A percentile compares a stretch with the other conserved stretches of the same genome.
These are phyloP conservation scores for Fukomys damarensis DNA, from an alignment of 2,113 vertebrate genomes.

Conservation along the genomic window DNA sequence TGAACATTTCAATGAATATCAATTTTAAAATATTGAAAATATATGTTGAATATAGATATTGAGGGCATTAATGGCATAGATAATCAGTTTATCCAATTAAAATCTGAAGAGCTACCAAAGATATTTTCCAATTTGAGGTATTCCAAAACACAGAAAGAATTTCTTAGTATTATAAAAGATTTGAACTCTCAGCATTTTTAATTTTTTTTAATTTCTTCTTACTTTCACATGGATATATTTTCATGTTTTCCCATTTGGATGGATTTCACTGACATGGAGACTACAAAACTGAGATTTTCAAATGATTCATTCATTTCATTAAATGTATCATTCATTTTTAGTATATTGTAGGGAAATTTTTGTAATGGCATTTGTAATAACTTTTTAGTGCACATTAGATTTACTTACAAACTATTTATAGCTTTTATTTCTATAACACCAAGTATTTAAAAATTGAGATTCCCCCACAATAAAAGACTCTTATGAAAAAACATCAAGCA, in stretches of 20 bases:
- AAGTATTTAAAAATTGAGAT: neutral
- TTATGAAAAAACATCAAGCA: neutral
- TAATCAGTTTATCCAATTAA: neutral
- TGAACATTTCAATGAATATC: neutral
- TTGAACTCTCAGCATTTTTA: neutral
- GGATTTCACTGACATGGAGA: neutral
- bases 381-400: neutral
- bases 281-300: neutral
- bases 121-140: neutral
- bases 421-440: neutral
- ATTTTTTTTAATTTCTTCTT: neutral
- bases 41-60: neutral
- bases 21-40: neutral
- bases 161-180: neutral
- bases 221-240: neutral
- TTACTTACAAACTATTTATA: neutral
- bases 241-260: neutral
- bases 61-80: neutral
- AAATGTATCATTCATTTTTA: constrained; percentile 2
- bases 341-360: neutral
- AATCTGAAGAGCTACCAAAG: neutral
- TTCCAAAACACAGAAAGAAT: neutral
- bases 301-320: neutral
- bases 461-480: neutral
- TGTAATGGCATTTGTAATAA: neutral